Percentiles rank a stretch among this genome's conserved stretches.
These are phyloP conservation scores for Deroplatys truncata DNA, from an alignment of 2,888 invertebrate species.

Conservation along the genomic window DNA sequence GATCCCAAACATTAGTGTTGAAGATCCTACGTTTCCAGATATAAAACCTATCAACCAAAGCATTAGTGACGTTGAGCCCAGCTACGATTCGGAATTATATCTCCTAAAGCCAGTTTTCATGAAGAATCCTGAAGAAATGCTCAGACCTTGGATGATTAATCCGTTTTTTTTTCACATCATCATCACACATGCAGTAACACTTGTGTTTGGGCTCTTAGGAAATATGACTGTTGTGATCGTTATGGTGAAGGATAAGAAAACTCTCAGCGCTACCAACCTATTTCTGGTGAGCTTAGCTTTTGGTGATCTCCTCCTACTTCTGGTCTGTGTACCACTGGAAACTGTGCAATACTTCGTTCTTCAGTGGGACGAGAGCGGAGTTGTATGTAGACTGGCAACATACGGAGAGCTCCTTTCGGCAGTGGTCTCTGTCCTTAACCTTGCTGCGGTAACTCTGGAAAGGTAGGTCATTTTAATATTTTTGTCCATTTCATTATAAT, in stretches of 20 bases:
- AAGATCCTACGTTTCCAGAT: not conserved
- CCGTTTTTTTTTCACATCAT: slow-evolving; percentile 39
- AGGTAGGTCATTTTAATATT: slow-evolving; percentile 40
- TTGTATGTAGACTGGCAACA: slow-evolving; percentile 47
- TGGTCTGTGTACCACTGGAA: slow-evolving; percentile 48
- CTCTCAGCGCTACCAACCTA: slow-evolving; percentile 40
- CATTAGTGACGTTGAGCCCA: not conserved
- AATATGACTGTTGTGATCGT: slow-evolving; percentile 47
- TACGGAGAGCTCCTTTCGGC: slow-evolving; percentile 48
- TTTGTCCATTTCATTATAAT: not conserved
- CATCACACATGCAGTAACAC: slow-evolving; percentile 38
- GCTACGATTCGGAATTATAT: not conserved
- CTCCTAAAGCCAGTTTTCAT: slow-evolving; percentile 24
- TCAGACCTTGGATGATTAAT: slow-evolving; percentile 37
- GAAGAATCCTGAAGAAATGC: slow-evolving; percentile 39
- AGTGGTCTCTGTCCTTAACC: slow-evolving; percentile 48
- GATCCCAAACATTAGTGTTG: not conserved
- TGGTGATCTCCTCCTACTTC: slow-evolving; percentile 47
- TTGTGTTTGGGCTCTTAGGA: slow-evolving; percentile 46
- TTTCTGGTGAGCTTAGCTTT: slow-evolving; percentile 41
- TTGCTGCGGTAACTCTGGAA: slow-evolving; percentile 50
- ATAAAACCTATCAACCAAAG: not conserved
- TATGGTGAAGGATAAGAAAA: slow-evolving; percentile 42
- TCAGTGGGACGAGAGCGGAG: slow-evolving; percentile 44
- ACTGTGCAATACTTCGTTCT: slow-evolving; percentile 43